phyloP scores from a whole-genome alignment of 2,888 invertebrate genomes.

The Peribatodes rhomboidaria region DNA sequence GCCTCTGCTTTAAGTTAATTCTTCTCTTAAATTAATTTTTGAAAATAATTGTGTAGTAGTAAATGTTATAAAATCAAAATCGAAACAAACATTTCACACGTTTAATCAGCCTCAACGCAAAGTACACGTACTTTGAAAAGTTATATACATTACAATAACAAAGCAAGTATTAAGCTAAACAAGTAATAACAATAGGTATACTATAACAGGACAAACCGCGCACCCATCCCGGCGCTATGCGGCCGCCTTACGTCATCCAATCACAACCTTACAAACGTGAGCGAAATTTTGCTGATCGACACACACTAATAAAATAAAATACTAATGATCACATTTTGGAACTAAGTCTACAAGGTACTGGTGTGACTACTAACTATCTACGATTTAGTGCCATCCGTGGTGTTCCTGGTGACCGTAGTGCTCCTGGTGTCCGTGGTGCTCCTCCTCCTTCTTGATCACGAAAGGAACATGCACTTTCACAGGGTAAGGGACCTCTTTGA shows the following conservation, averaged over 20 bases:
- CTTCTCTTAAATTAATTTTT: too few species aligned
- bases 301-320: slow-evolving; percentile 69
- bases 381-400: slow-evolving; percentile 80
- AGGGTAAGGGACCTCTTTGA: slow-evolving; percentile 92
- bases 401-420: slow-evolving; percentile 60
- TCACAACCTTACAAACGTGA: slow-evolving; percentile 68
- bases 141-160: slow-evolving; percentile 72
- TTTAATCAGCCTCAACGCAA: slow-evolving; percentile 81
- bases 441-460: slow-evolving; percentile 86
- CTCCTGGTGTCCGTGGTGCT: slow-evolving; percentile 77
- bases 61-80: slow-evolving; percentile 42
- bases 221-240: slow-evolving; percentile 45
- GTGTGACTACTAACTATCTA: slow-evolving; percentile 57
- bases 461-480: slow-evolving; percentile 91
- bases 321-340: slow-evolving; percentile 85
- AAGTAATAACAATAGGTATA: slow-evolving; percentile 76
- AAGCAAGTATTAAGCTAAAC: slow-evolving; percentile 76
- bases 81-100: slow-evolving; percentile 63
- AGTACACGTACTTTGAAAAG: slow-evolving; percentile 59
- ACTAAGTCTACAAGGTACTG: slow-evolving; percentile 85
- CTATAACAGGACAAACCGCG: slow-evolving; percentile 60
- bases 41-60: not conserved
- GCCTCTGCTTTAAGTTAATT: not conserved
- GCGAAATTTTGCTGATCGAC: slow-evolving; percentile 60
- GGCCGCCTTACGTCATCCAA: slow-evolving; percentile 35